Conservation (phyloP, 2,888 invertebrate genomes). For the Trissonchulus latispiculum region DNA sequence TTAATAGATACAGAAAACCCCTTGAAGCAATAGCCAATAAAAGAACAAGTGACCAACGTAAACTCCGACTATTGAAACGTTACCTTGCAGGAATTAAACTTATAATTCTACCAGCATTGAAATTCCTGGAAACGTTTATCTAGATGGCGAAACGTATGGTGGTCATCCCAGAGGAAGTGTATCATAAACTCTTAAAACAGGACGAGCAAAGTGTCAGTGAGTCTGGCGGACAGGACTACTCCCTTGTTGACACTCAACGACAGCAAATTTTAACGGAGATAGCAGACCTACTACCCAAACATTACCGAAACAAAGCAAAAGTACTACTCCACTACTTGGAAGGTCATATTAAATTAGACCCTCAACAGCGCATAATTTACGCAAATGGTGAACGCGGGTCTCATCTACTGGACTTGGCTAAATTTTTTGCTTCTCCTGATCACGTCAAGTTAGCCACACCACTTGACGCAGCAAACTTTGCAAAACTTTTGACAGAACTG, state of each 20-base stretch:
- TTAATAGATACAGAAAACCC: background rate
- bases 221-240: too few species aligned
- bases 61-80: conserved; percentile 4
- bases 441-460: conserved; percentile 2
- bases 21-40: conserved; percentile 6
- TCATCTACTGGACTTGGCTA: background rate
- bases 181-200: background rate
- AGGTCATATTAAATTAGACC: background rate
- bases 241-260: background rate
- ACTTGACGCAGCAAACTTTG: conserved; percentile 5
- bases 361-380: conserved; percentile 6
- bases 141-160: background rate
- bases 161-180: background rate
- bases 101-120: background rate
- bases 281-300: background rate
- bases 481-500: background rate
- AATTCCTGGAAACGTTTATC: background rate
- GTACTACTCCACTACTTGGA: background rate
- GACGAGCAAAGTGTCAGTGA: too few species aligned
- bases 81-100: background rate
- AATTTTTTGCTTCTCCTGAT: conserved; percentile 3
- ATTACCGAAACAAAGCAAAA: background rate
- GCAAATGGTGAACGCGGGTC: background rate
- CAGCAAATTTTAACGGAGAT: too few species aligned
- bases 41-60: background rate